phyloP scores from a whole-genome alignment of 2,888 invertebrate genomes.

The Drosophila paucipuncta region DNA sequence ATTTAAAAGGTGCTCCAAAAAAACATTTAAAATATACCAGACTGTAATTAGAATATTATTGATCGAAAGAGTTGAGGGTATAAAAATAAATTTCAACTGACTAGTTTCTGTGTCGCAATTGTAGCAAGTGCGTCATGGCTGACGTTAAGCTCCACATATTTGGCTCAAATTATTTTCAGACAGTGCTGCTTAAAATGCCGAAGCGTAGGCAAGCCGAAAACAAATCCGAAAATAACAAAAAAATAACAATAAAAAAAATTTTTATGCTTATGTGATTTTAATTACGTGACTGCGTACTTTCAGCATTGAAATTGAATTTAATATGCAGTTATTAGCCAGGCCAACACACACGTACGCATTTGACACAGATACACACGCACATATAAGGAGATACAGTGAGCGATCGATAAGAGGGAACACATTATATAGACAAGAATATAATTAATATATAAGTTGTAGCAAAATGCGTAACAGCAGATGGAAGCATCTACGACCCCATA shows the following conservation, averaged over 20 bases:
- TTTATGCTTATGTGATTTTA: slow-evolving; percentile 69
- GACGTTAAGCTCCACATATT: slow-evolving; percentile 12
- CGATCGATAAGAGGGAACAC: slow-evolving; percentile 13
- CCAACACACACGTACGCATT: slow-evolving; percentile 31
- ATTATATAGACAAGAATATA: not conserved
- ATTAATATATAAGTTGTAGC: not conserved
- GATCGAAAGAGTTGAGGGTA: not conserved
- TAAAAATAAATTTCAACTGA: slow-evolving; percentile 15
- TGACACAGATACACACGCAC: slow-evolving; percentile 25
- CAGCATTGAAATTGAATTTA: slow-evolving; percentile 71
- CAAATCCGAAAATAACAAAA: slow-evolving; percentile 29
- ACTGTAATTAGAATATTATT: not conserved
- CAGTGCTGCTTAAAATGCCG: slow-evolving; percentile 44
- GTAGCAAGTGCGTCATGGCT: slow-evolving; percentile 39
- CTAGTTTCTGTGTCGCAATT: slow-evolving; percentile 21
- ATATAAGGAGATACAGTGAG: slow-evolving; percentile 12
- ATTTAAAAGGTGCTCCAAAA: not conserved
- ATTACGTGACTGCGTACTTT: slow-evolving; percentile 75
- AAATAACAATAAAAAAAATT: slow-evolving; percentile 45
- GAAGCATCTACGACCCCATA: not conserved
- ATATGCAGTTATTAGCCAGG: slow-evolving; percentile 64
- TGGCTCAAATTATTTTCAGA: slow-evolving; percentile 24
- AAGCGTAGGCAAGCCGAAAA: slow-evolving; percentile 33
- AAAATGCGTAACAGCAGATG: not conserved
- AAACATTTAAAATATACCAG: not conserved